Evolutionary conservation across 2,888 invertebrate species (phyloP).

Genomic region (Pterostichus madidus): DNA sequence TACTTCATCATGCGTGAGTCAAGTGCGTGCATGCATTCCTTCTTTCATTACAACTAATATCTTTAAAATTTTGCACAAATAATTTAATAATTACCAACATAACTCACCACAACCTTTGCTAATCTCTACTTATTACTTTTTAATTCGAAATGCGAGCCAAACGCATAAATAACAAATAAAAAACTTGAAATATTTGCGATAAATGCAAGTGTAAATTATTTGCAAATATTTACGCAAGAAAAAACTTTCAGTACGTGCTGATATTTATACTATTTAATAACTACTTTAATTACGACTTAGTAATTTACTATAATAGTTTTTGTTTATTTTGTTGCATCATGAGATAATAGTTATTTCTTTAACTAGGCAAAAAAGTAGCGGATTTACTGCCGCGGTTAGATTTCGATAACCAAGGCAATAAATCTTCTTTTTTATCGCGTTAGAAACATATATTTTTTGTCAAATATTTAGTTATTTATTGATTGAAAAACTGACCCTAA

Average conservation of each 20-base stretch:
- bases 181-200: conserved; percentile 5
- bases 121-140: conserved; percentile 42
- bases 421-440: too few relatives aligned
- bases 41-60: conserved; percentile 27
- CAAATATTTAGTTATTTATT: too few relatives aligned
- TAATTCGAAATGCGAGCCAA: conserved; percentile 41
- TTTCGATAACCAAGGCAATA: too few relatives aligned
- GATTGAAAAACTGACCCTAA: too few relatives aligned
- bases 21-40: conserved; percentile 29
- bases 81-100: conserved; percentile 55
- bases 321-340: too few relatives aligned
- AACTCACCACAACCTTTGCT: conserved; percentile 6
- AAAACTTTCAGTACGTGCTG: neutral
- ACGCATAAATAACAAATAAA: conserved; percentile 58
- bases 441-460: too few relatives aligned
- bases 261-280: neutral
- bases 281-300: too few relatives aligned
- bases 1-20: conserved; percentile 24
- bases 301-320: too few relatives aligned
- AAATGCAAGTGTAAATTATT: neutral
- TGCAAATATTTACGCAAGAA: neutral
- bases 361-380: too few relatives aligned
- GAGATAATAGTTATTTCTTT: too few relatives aligned
- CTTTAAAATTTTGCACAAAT: conserved; percentile 41
- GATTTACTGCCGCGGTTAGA: too few relatives aligned